Conservation (phyloP, 1,140 invertebrate species). For the Eulimnadia texana region DNA sequence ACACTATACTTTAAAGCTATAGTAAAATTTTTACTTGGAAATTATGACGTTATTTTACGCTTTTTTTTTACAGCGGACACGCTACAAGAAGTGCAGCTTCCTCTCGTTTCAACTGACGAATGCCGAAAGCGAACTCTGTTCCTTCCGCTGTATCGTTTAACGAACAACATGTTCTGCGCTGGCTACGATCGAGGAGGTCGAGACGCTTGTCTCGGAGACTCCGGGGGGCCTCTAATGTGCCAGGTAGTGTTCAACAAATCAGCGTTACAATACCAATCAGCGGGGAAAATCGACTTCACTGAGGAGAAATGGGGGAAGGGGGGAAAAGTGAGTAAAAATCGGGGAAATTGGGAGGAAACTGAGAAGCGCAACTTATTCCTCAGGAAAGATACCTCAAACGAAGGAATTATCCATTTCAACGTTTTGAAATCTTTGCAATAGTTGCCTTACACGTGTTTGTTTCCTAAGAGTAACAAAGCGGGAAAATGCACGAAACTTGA, state of each 20-base stretch:
- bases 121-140: conserved; percentile 63
- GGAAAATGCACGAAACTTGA: no score
- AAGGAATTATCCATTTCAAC: no score
- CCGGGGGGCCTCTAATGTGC: conserved; percentile 72
- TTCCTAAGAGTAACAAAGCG: neutral
- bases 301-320: no score
- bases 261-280: neutral
- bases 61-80: conserved; percentile 57
- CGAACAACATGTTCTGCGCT: conserved; percentile 79
- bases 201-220: conserved; percentile 78
- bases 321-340: neutral
- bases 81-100: conserved; percentile 68
- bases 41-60: no score
- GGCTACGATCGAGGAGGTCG: conserved; percentile 51
- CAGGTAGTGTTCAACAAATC: conserved; percentile 23
- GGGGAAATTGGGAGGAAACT: no score
- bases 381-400: no score
- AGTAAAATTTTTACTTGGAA: no score
- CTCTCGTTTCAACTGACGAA: conserved; percentile 63
- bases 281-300: neutral
- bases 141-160: conserved; percentile 59
- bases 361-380: no score
- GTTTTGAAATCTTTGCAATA: no score
- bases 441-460: neutral
- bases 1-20: no score